Percentiles rank a stretch among this genome's conserved stretches.
These are phyloP conservation scores for Tiphia femorata DNA, from an alignment of 2,888 invertebrate species.

Conservation along the genomic window DNA sequence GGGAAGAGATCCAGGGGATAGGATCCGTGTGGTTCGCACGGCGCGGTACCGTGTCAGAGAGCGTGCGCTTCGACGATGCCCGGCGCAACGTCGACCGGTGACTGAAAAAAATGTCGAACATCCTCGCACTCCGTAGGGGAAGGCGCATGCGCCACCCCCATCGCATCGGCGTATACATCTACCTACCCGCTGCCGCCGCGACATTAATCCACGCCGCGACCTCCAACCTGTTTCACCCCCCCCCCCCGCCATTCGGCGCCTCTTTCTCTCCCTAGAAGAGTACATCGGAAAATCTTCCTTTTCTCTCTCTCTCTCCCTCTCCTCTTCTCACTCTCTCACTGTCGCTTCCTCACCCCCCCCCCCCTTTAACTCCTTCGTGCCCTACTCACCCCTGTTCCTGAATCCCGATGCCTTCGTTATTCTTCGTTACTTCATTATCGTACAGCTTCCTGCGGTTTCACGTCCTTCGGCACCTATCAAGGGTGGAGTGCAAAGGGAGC, in stretches of 20 bases:
- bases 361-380: conserved; percentile 4
- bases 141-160: conserved; percentile 49
- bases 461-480: not conserved
- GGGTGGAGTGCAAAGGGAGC: not conserved
- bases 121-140: conserved; percentile 36
- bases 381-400: not conserved
- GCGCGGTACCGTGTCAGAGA: conserved; percentile 1
- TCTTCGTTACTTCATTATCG: not conserved
- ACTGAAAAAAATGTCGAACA: conserved; percentile 64
- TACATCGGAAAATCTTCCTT: conserved; percentile 38
- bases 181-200: conserved; percentile 20
- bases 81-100: conserved; percentile 64
- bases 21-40: too few species aligned
- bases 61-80: conserved; percentile 42
- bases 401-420: not conserved
- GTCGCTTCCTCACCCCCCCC: not conserved
- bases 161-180: conserved; percentile 11
- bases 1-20: too few species aligned
- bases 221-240: conserved; percentile 15
- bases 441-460: not conserved
- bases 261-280: conserved; percentile 39
- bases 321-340: not conserved
- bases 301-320: conserved; percentile 16
- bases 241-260: conserved; percentile 34
- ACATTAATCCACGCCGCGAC: conserved; percentile 9